Conservation (phyloP, 2,797 vertebrate genomes). For the Yasuhikotakia modesta region DNA sequence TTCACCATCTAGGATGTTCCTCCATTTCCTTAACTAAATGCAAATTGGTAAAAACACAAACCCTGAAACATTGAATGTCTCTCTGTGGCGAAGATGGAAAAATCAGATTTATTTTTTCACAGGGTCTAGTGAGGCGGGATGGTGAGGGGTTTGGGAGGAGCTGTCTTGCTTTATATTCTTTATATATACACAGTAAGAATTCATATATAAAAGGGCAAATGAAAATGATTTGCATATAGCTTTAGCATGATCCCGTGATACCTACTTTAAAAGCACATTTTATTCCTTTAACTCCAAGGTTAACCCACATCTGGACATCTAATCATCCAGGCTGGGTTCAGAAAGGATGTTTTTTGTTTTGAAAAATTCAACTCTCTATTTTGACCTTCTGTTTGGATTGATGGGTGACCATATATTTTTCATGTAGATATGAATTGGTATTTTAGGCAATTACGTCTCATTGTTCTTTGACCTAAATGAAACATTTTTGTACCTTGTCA, state of each 20-base stretch:
- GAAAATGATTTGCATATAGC: constrained; percentile 71
- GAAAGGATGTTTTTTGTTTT: constrained; percentile 51
- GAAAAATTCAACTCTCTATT: constrained; percentile 50
- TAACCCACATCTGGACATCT: constrained; percentile 77
- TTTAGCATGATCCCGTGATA: constrained; percentile 55
- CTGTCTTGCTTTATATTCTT: constrained; percentile 68
- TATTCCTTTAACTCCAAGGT: constrained; percentile 36
- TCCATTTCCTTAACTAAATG: constrained; percentile 83
- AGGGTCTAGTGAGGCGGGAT: constrained; percentile 60
- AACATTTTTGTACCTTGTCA: too few relatives aligned
- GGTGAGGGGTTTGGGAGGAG: constrained; percentile 65
- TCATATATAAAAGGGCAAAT: constrained; percentile 69
- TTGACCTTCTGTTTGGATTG: constrained; percentile 53
- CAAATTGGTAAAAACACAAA: constrained; percentile 80
- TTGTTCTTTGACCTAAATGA: constrained; percentile 74
- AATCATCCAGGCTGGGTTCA: constrained; percentile 67
- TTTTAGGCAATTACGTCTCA: constrained; percentile 76
- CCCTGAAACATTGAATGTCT: constrained; percentile 66
- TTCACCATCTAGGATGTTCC: constrained; percentile 67
- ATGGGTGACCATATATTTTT: constrained; percentile 49
- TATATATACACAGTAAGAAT: constrained; percentile 62
- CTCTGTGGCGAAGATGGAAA: constrained; percentile 77
- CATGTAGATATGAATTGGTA: too few relatives aligned
- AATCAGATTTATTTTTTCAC: constrained; percentile 81
- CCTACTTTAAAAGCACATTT: constrained; percentile 34